Evolutionary conservation across 2,113 vertebrate genomes (phyloP), one percentile per base, ranked within the genome.

Genomic region (Labrus mixtus): DNA sequence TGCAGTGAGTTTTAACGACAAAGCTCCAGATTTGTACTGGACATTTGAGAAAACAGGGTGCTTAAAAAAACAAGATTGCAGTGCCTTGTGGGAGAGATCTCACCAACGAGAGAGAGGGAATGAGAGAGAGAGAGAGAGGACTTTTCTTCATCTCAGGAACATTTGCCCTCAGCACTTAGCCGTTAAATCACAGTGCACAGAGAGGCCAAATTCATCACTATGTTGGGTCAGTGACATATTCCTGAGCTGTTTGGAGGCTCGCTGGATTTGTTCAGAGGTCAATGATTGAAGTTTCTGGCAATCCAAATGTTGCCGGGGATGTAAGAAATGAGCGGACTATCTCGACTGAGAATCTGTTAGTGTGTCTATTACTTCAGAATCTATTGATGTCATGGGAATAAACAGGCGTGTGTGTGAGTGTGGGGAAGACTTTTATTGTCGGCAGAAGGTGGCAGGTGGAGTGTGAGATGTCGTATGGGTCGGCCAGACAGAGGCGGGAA

Each of bases 401-500:
- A 85, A 66, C 33, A 59, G 53, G 61, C 41, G 11, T 57, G 29
- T 64, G 76, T 70, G 29, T 58, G 62, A n/a, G 29, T 36, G 58
- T 54, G n/a, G n/a, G 45, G 54, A 73, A 71, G 62, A 55, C 17
- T 57, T 37, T 83, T 81, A 68, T 41, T 63, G 73, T 79, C 58
- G 64, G 65, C 62, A 73, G 73, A 67, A 61, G 25, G n/a, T 48
- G 33, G 62, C 85, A 84, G 75, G 81, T 78, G 78, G 82, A 62
- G 63, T 57, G 56, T 79, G 62, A 75, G 59, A 64, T 80, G 45
- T 10, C 20, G 22, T 7, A 17, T 33, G 16, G 43, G 36, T 68
- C 56, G 60, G 58, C 46, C 77, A 76, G 46, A 68, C 68, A 33
- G 36, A 73, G 63, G 50, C 55, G 51, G 16, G 12, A 69, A 81